Conservation (phyloP, 2,888 invertebrate species). For the Dorcus parallelipipedus region DNA sequence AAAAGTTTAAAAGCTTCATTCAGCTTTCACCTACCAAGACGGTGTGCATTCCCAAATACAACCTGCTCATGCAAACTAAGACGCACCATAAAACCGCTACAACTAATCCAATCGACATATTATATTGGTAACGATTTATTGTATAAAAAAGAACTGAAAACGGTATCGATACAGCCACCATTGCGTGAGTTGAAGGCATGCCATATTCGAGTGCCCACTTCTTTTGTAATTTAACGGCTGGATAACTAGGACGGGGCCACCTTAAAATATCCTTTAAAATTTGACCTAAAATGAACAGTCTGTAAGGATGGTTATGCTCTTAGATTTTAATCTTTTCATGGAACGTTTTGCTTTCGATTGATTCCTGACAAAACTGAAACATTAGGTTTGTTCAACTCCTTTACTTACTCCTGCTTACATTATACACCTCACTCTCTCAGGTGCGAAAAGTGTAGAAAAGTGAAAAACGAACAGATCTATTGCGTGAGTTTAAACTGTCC, state of each 20-base stretch:
- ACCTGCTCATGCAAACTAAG: constrained; percentile 77
- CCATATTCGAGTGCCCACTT: constrained; percentile 92
- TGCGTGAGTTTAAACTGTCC: too few relatives aligned
- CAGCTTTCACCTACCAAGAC: constrained; percentile 63
- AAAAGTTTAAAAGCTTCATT: neutral
- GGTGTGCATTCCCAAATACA: constrained; percentile 93
- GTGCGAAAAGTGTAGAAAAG: too few relatives aligned
- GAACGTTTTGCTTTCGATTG: too few relatives aligned
- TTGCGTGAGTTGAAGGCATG: constrained; percentile 93
- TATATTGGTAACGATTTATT: constrained; percentile 74
- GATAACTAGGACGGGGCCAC: constrained; percentile 84
- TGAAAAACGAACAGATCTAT: too few relatives aligned
- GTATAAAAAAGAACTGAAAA: constrained; percentile 81
- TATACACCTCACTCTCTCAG: too few relatives aligned
- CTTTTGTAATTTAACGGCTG: constrained; percentile 77
- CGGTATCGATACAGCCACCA: constrained; percentile 86
- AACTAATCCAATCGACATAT: constrained; percentile 56
- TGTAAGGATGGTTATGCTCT: neutral
- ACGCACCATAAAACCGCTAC: constrained; percentile 67
- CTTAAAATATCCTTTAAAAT: constrained; percentile 82
- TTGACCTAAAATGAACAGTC: constrained; percentile 60
- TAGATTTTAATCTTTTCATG: too few relatives aligned
- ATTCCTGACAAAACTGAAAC: too few relatives aligned
- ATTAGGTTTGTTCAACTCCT: too few relatives aligned
- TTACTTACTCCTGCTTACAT: too few relatives aligned